These are phyloP conservation scores for Hippoglossus stenolepis DNA, from an alignment of 2,113 vertebrate genomes.

Conservation along the genomic window DNA sequence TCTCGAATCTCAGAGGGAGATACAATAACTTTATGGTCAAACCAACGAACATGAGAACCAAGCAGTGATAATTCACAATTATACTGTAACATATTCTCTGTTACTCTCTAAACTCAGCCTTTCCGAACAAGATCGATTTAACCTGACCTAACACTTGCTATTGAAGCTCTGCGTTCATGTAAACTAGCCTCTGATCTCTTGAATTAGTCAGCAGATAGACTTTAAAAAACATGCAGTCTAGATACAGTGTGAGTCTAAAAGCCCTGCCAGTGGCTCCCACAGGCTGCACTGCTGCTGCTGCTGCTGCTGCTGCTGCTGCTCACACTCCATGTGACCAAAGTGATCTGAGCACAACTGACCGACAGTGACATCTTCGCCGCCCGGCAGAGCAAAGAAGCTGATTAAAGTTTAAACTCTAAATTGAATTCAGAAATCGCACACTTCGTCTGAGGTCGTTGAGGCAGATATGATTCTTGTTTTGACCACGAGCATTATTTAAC, in stretches of 20 bases:
- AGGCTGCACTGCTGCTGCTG: background rate
- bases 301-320: constrained; percentile 1
- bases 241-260: background rate
- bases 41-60: too few species aligned
- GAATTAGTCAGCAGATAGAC: background rate
- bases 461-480: background rate
- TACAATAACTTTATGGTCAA: too few species aligned
- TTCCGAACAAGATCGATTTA: background rate
- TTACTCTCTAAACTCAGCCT: background rate
- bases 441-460: background rate
- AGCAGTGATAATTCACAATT: too few species aligned
- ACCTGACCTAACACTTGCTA: background rate
- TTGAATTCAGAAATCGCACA: background rate
- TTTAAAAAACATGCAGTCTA: background rate
- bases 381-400: background rate
- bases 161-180: background rate
- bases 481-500: background rate
- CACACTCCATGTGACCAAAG: constrained; percentile 10
- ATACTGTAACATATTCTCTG: too few species aligned
- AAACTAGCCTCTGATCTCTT: background rate
- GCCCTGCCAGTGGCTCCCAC: background rate
- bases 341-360: constrained; percentile 13
- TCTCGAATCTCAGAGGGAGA: too few species aligned
- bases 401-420: background rate
- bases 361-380: background rate